Evolutionary conservation across 2,113 vertebrate genomes (phyloP).

Genomic region (Cariama cristata): DNA sequence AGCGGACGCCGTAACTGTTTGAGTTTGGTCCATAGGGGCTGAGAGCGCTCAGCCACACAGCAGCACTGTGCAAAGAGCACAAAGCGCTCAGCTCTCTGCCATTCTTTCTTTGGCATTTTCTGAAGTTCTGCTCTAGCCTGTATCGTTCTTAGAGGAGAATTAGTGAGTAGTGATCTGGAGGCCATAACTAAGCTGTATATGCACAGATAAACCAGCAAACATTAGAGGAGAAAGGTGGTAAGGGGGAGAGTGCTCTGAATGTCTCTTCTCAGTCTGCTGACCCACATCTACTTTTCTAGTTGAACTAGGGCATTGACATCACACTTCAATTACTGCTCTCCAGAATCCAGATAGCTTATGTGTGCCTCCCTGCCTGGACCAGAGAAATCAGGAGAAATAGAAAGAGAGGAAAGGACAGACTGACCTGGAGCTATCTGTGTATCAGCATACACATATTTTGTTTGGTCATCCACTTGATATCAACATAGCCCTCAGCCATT

Average conservation of each 20-base stretch:
- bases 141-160: neutral
- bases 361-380: neutral
- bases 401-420: neutral
- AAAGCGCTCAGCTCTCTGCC: neutral
- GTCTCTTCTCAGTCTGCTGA: neutral
- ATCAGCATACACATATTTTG: accelerated
- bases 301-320: neutral
- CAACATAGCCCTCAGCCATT: neutral
- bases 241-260: neutral
- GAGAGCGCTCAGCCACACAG: neutral
- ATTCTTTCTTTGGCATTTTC: neutral
- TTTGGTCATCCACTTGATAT: neutral
- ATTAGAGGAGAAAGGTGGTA: neutral
- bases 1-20: neutral
- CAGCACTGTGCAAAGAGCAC: neutral
- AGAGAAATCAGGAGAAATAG: neutral
- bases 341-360: neutral
- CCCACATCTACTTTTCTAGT: neutral
- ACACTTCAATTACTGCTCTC: neutral
- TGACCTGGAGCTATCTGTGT: neutral
- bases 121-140: neutral
- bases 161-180: neutral
- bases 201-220: neutral
- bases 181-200: neutral
- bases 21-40: accelerated